A percentile compares a stretch with the other conserved stretches of the same genome.
phyloP scores from a whole-genome alignment of 1,140 invertebrate species.

The Adelges cooleyi region DNA sequence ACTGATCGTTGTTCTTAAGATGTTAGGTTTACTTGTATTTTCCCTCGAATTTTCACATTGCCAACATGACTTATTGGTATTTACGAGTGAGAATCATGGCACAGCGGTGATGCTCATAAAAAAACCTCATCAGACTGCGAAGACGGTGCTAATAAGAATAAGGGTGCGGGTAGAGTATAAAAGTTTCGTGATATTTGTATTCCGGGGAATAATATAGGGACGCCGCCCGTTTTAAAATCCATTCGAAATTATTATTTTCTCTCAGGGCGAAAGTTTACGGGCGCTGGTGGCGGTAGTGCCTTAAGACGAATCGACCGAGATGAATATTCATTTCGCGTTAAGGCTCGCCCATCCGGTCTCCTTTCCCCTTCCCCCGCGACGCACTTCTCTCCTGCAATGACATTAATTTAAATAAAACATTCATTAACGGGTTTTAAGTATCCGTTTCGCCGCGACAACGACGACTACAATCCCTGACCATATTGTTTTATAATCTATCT shows the following conservation, averaged over 20 bases:
- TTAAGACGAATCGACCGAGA: slow-evolving; percentile 24
- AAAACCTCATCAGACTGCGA: slow-evolving; percentile 22
- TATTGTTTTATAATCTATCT: too few relatives aligned
- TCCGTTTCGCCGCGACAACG: not conserved
- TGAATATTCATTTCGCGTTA: slow-evolving; percentile 28
- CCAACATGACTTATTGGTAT: slow-evolving; percentile 24
- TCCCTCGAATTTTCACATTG: too few relatives aligned
- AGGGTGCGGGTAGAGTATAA: not conserved
- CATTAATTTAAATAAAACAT: slow-evolving; percentile 29
- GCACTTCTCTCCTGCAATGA: not conserved
- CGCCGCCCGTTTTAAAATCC: slow-evolving; percentile 25
- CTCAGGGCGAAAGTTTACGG: slow-evolving; percentile 16
- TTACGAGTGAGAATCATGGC: not conserved
- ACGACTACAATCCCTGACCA: too few relatives aligned
- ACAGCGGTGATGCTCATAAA: not conserved
- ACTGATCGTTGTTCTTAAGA: too few relatives aligned
- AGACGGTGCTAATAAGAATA: slow-evolving; percentile 12
- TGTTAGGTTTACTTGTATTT: not conserved
- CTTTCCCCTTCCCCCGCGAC: too few relatives aligned
- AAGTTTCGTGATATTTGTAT: slow-evolving; percentile 27
- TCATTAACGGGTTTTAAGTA: slow-evolving; percentile 24
- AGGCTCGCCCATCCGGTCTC: not conserved
- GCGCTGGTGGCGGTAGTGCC: not conserved
- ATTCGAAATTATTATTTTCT: slow-evolving; percentile 27
- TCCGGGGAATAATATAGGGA: slow-evolving; percentile 14